Evolutionary conservation across 2,888 invertebrate genomes (phyloP).

Genomic region (Suillia variegata): DNA sequence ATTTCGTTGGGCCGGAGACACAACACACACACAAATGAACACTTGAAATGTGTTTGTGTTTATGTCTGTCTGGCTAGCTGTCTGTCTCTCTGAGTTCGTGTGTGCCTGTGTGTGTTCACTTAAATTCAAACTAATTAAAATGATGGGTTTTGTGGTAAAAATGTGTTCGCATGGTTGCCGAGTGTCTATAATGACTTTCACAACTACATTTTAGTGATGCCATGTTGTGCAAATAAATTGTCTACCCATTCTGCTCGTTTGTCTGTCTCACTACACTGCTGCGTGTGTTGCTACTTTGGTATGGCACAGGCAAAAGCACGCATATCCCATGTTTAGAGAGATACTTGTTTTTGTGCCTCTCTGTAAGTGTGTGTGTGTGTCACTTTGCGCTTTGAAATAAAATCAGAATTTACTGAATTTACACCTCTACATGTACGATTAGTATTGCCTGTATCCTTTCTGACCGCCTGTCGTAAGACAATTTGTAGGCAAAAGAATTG

Average conservation of each 20-base stretch:
- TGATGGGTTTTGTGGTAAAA: slow-evolving; percentile 16
- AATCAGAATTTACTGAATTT: too few relatives aligned
- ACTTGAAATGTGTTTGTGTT: slow-evolving; percentile 5
- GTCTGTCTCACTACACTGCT: too few relatives aligned
- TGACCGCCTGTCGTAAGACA: too few relatives aligned
- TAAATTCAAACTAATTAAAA: slow-evolving; percentile 18
- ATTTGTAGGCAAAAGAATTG: too few relatives aligned
- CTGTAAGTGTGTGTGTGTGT: too few relatives aligned
- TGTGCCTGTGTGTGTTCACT: slow-evolving; percentile 1
- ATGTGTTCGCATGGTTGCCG: slow-evolving; percentile 1
- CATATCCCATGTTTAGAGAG: too few relatives aligned
- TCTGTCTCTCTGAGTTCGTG: background rate
- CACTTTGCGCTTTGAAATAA: too few relatives aligned
- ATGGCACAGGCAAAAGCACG: too few relatives aligned
- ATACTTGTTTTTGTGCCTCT: too few relatives aligned
- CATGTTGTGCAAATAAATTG: slow-evolving; percentile 9
- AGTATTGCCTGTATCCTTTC: too few relatives aligned
- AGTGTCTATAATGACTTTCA: slow-evolving; percentile 15
- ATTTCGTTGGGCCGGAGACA: background rate
- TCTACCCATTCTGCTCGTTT: background rate
- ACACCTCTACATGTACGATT: too few relatives aligned
- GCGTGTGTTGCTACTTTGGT: too few relatives aligned
- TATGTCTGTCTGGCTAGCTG: background rate
- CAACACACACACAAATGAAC: background rate
- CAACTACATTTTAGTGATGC: slow-evolving; percentile 13